Conservation (phyloP, 1,140 invertebrate species). For the Psilanteris sp. region DNA sequence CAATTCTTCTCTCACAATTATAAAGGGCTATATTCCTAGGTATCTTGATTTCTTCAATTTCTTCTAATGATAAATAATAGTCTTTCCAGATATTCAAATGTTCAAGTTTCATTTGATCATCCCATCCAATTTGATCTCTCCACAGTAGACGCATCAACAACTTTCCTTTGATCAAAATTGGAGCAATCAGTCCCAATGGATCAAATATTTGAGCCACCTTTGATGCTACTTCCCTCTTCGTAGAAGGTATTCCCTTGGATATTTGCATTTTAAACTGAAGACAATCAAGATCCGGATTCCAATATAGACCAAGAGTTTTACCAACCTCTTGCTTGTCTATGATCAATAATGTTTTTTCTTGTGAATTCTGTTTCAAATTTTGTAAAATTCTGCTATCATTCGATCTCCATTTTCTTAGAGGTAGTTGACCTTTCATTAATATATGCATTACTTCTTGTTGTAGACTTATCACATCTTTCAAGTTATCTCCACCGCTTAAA, state of each 20-base stretch:
- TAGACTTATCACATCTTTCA: background rate
- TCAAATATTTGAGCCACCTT: background rate
- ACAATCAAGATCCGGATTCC: too few species aligned
- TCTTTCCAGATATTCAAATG: background rate
- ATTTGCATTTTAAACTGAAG: too few species aligned
- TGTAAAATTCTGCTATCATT: slow-evolving; percentile 7
- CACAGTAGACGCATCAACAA: background rate
- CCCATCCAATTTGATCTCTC: background rate
- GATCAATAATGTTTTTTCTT: slow-evolving; percentile 6
- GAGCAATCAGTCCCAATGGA: background rate
- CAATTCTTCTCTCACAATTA: background rate
- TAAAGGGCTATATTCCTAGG: background rate
- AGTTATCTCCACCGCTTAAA: slow-evolving; percentile 10
- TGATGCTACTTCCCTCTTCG: background rate
- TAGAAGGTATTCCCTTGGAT: too few species aligned
- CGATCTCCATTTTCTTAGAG: slow-evolving; percentile 6
- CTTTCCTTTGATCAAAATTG: background rate
- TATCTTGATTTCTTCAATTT: background rate
- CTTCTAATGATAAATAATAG: background rate
- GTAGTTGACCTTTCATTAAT: background rate
- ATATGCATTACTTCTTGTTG: slow-evolving; percentile 1
- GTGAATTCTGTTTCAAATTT: background rate
- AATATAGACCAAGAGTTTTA: slow-evolving; percentile 11
- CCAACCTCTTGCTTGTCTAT: slow-evolving; percentile 1
- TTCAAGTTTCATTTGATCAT: background rate